Evolutionary conservation across 2,797 vertebrate genomes (phyloP).

Genomic region (Anomalospiza imberbis): DNA sequence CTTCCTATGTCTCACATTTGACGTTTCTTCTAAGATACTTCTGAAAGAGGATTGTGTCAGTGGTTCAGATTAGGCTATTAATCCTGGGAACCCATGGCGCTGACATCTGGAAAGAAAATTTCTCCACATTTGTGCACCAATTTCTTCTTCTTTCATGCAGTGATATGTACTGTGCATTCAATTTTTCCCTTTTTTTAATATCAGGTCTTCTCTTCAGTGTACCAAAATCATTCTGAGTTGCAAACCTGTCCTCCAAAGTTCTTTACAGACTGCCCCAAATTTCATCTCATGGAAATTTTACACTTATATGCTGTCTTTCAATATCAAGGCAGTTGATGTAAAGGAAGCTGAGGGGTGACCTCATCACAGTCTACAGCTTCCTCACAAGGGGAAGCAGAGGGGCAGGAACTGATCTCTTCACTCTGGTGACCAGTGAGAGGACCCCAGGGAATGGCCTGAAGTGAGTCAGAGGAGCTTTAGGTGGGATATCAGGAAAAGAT

Average conservation of each 20-base stretch:
- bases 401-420: no score
- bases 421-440: not conserved
- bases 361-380: not conserved
- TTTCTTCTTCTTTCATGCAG: not conserved
- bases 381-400: not conserved
- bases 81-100: not conserved
- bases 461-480: not conserved
- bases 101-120: not conserved
- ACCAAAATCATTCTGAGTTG: not conserved
- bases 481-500: not conserved
- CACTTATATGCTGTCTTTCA: not conserved
- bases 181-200: not conserved
- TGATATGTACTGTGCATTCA: not conserved
- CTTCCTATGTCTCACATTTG: not conserved
- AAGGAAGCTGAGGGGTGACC: not conserved
- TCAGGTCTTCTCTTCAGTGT: not conserved
- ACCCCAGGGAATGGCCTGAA: accelerated
- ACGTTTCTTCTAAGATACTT: not conserved
- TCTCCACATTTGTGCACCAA: accelerated
- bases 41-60: not conserved
- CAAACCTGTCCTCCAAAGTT: not conserved
- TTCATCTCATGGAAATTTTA: not conserved
- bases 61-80: not conserved
- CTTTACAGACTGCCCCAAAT: not conserved
- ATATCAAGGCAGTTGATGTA: not conserved